Percentiles rank a stretch among this genome's conserved stretches.
phyloP scores from a whole-genome alignment of 92 coral and sea anemone genomes.

The Metridium senile region DNA sequence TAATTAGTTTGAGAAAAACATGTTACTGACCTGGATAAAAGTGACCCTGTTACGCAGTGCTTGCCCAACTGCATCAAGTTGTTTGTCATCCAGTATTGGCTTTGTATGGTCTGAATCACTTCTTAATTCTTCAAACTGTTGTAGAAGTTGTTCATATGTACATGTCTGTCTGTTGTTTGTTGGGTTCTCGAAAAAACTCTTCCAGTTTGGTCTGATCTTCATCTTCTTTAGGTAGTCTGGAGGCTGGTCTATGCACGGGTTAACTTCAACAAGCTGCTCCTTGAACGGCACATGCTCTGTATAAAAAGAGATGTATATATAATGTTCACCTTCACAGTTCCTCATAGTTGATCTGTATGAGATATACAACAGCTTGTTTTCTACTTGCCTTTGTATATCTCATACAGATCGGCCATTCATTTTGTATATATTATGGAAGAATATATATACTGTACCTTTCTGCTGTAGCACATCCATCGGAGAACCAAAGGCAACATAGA shows the following conservation, averaged over 20 bases:
- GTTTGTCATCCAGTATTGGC: slow-evolving; percentile 63
- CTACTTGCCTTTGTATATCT: no score
- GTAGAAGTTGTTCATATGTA: slow-evolving; percentile 22
- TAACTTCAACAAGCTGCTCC: slow-evolving; percentile 50
- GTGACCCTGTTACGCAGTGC: slow-evolving; percentile 61
- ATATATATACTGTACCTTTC: no score
- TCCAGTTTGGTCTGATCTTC: slow-evolving; percentile 67
- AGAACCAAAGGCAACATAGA: slow-evolving; percentile 76
- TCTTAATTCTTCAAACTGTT: slow-evolving; percentile 35
- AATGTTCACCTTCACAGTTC: background rate
- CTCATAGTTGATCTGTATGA: no score
- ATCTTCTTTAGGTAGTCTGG: slow-evolving; percentile 53
- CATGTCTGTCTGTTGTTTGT: background rate
- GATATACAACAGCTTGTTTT: no score
- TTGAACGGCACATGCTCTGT: slow-evolving; percentile 55
- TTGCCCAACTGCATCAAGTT: slow-evolving; percentile 64
- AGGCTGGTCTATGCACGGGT: slow-evolving; percentile 21
- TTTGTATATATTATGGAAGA: no score
- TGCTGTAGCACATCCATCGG: slow-evolving; percentile 71
- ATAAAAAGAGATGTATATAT: background rate
- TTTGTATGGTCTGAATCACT: background rate
- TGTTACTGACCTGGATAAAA: slow-evolving; percentile 65
- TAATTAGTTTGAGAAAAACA: no score
- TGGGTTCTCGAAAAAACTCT: slow-evolving; percentile 38
- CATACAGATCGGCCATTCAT: no score